Conservation (phyloP, 2,888 invertebrate species). For the Halictus quadricinctus region DNA sequence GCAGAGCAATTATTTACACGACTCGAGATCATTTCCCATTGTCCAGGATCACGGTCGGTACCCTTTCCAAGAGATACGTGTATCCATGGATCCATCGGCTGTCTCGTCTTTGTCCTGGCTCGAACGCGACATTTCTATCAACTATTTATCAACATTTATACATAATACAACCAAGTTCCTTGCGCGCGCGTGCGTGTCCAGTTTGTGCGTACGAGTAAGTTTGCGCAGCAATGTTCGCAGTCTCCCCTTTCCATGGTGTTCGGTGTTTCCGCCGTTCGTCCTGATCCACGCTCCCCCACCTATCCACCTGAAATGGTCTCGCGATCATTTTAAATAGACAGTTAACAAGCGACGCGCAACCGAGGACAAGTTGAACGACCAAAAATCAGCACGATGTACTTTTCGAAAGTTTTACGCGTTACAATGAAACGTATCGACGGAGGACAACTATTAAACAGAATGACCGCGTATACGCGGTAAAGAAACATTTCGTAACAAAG, state of each 20-base stretch:
- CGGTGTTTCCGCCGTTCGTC: not conserved
- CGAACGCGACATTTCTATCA: constrained; percentile 74
- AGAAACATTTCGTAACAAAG: no score
- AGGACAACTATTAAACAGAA: no score
- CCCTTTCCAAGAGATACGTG: constrained; percentile 11
- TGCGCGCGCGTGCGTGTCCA: constrained; percentile 68
- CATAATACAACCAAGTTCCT: constrained; percentile 78
- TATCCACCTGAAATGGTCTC: not conserved
- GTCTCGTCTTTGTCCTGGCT: constrained; percentile 6
- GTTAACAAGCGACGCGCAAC: not conserved
- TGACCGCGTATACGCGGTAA: no score
- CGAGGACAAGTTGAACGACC: not conserved
- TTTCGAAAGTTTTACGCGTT: not conserved
- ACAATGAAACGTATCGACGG: no score
- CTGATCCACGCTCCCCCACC: not conserved
- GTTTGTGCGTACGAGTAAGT: constrained; percentile 60
- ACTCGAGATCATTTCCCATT: constrained; percentile 52
- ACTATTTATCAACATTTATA: constrained; percentile 82
- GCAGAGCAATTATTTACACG: constrained; percentile 62
- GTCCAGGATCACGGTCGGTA: constrained; percentile 41
- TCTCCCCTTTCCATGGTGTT: not conserved
- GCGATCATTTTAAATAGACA: not conserved
- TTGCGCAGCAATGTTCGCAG: constrained; percentile 64
- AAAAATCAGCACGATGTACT: not conserved
- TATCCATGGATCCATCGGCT: constrained; percentile 5